phyloP scores from a whole-genome alignment of 2,113 vertebrate genomes.

The Salvator merianae region DNA sequence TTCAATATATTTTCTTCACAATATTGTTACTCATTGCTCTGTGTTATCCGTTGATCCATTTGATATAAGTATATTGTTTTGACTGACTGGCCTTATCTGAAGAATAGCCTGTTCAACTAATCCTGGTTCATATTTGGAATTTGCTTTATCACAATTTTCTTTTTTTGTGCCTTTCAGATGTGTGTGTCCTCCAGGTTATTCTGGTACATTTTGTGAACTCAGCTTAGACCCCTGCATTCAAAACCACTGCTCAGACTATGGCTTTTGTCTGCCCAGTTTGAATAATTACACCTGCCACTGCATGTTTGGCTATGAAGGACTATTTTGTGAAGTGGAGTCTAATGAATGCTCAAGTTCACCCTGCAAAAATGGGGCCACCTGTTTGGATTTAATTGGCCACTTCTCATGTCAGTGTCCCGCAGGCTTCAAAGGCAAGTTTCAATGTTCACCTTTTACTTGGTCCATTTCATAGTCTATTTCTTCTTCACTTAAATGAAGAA shows the following conservation, averaged over 20 bases:
- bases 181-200: conserved; percentile 73
- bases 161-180: conserved; percentile 68
- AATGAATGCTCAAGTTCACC: conserved; percentile 78
- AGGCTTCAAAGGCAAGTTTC: conserved; percentile 79
- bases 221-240: conserved; percentile 71
- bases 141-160: neutral
- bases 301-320: conserved; percentile 75
- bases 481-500: neutral
- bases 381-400: conserved; percentile 71
- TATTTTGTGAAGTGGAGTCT: conserved; percentile 75
- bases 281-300: conserved; percentile 79
- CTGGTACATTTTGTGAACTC: conserved; percentile 69
- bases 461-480: conserved; percentile 1
- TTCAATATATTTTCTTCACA: neutral
- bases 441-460: neutral
- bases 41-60: neutral
- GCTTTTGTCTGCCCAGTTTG: conserved; percentile 70
- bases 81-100: neutral
- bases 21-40: neutral
- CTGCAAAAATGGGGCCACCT: conserved; percentile 76
- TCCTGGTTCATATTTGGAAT: neutral
- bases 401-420: conserved; percentile 75
- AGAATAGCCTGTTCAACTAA: too few relatives aligned
- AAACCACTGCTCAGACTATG: conserved; percentile 72
- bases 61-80: neutral